Evolutionary conservation across 2,113 vertebrate species (phyloP).

Genomic region (Microcebus lehilahytsara): DNA sequence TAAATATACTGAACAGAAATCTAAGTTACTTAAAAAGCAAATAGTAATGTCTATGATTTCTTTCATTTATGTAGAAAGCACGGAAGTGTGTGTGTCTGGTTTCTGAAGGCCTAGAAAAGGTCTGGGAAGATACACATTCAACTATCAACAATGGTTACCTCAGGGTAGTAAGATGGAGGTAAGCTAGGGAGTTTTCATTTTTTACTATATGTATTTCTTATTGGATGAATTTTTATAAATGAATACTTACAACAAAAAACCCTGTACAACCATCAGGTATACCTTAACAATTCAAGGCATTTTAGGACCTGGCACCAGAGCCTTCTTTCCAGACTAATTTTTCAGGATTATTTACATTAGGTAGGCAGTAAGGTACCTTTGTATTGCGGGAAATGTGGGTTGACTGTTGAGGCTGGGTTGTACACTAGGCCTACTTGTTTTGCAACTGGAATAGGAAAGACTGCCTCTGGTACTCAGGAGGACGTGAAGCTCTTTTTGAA

Average conservation of each 20-base stretch:
- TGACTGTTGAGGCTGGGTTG: constrained; percentile 42
- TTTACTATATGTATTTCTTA: neutral
- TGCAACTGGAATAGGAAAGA: constrained; percentile 34
- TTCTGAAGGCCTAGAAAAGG: neutral
- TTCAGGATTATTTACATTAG: constrained; percentile 41
- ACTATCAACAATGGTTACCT: neutral
- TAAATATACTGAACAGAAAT: constrained; percentile 16
- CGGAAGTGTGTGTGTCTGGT: neutral
- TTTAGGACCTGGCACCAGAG: neutral
- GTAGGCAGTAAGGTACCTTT: neutral
- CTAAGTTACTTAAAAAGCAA: constrained; percentile 20
- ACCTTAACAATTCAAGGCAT: neutral
- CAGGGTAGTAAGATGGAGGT: neutral
- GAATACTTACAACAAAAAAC: neutral
- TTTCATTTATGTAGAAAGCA: neutral
- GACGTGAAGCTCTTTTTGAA: constrained; percentile 15
- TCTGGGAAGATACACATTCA: neutral
- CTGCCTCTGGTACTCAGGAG: neutral
- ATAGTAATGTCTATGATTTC: neutral
- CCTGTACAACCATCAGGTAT: neutral
- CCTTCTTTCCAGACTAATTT: constrained; percentile 18
- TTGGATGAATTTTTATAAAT: constrained; percentile 20
- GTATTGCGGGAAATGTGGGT: neutral
- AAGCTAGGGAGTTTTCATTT: neutral
- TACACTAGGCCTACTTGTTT: neutral